These are phyloP conservation scores for Tribolium freemani DNA, from an alignment of 2,888 invertebrate species.

Conservation along the genomic window DNA sequence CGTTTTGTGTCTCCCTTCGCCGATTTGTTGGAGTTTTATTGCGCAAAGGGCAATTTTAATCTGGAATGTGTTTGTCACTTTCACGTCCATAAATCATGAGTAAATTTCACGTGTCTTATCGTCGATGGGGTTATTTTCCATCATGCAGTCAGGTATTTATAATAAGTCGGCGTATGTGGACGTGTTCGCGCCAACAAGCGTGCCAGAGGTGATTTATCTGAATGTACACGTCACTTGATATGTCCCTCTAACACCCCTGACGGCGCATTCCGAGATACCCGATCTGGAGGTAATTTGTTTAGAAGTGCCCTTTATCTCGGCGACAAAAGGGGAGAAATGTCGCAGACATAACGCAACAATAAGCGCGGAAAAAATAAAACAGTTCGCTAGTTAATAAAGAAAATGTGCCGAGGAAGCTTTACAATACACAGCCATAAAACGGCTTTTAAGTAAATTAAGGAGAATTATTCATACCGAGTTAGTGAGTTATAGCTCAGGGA, in stretches of 20 bases:
- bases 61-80: constrained; percentile 12
- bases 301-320: neutral
- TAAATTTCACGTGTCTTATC: constrained; percentile 37
- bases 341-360: constrained; percentile 7
- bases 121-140: constrained; percentile 33
- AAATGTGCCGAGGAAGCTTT: constrained; percentile 50
- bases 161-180: constrained; percentile 12
- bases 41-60: constrained; percentile 11
- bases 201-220: constrained; percentile 31
- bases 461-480: constrained; percentile 57
- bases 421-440: constrained; percentile 54
- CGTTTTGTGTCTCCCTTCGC: neutral
- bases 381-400: constrained; percentile 42
- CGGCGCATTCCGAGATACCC: constrained; percentile 5
- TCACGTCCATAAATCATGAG: constrained; percentile 22
- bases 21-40: constrained; percentile 12
- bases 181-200: constrained; percentile 22
- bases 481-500: constrained; percentile 52
- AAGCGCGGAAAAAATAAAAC: constrained; percentile 16
- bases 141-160: constrained; percentile 10
- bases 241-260: constrained; percentile 16
- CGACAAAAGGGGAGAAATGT: neutral
- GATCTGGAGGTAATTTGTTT: constrained; percentile 27
- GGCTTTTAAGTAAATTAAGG: constrained; percentile 61
- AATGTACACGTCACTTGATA: constrained; percentile 28